Evolutionary conservation across 2,113 vertebrate species (phyloP), one percentile per base, ranked within the genome.

Genomic region (zebrafish (Danio rerio)): DNA sequence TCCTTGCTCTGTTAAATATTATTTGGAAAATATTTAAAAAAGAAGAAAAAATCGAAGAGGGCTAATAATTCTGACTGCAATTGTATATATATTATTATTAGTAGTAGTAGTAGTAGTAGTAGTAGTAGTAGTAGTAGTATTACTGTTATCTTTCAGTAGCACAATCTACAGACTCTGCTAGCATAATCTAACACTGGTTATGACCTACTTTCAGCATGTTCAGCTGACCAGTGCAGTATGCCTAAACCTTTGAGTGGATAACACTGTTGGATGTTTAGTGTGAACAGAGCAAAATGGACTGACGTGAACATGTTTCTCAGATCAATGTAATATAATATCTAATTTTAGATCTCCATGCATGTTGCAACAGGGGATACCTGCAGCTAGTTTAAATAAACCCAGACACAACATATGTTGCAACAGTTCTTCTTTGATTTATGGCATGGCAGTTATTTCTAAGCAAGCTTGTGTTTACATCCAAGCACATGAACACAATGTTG

Each of bases 171-270:
- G 74, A 45, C 58, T 62, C 56, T 77, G 43, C 43, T 16, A 62
- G 74, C 5, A 62, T 21, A 77, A 62, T 16, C 43, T 62, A 77
- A 61, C n/a, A 16, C 45, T 61, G 45, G 58, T 62, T 43, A 15
- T 77, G 74, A 76, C 74, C 74, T 49, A 77, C 58, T 62, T 77
- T 77, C 10, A 63, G 13, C 45, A 50, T 31, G 20, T 77, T 63
- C 43, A 77, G 74, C 58, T 77, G 43, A 77, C 43, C 74, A 21
- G 7, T 61, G 45, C 43, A 31, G 53, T 63, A 78, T 78, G 43
- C 11, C 73, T 61, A 76, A 76, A 76, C 13, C 59, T n/a, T 40
- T 78, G 59, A 63, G 75, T 78, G 58, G 75, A 77, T 77, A 77
- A 78, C 42, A 76, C 7, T 49, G 43, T 31, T 61, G 56, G 43